phyloP scores from a whole-genome alignment of 2,888 invertebrate genomes.

The Chelonus formosanus region DNA sequence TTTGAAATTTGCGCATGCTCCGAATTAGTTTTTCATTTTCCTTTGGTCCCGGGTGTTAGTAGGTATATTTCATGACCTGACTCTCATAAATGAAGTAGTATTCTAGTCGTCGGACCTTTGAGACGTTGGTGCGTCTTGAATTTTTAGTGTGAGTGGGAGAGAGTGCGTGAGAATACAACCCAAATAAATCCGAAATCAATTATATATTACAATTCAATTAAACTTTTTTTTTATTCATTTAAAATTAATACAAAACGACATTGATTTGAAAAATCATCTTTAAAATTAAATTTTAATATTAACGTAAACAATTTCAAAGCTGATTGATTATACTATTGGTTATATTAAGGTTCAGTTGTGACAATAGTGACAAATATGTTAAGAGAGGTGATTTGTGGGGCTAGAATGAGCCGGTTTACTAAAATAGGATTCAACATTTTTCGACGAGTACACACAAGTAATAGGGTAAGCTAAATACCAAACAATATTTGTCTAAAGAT shows the following conservation, averaged over 20 bases:
- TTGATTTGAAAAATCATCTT: too few relatives aligned
- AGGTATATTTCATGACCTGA: too few relatives aligned
- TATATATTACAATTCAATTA: neutral
- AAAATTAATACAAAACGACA: neutral
- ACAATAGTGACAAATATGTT: slow-evolving; percentile 34
- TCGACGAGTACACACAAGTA: slow-evolving; percentile 48
- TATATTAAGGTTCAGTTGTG: too few relatives aligned
- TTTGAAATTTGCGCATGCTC: slow-evolving; percentile 48
- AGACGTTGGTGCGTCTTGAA: slow-evolving; percentile 43
- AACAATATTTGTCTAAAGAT: slow-evolving; percentile 17
- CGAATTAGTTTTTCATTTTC: slow-evolving; percentile 32
- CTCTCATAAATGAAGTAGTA: slow-evolving; percentile 42
- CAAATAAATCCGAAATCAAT: too few relatives aligned
- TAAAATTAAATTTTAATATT: too few relatives aligned
- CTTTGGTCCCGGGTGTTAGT: neutral
- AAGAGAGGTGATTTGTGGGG: slow-evolving; percentile 39
- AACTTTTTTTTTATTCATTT: neutral
- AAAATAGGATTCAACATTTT: slow-evolving; percentile 45
- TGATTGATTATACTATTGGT: too few relatives aligned
- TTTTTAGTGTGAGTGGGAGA: slow-evolving; percentile 31
- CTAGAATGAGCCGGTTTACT: slow-evolving; percentile 46
- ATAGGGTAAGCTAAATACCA: slow-evolving; percentile 44
- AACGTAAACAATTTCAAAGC: too few relatives aligned
- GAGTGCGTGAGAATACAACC: slow-evolving; percentile 13
- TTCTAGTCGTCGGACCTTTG: slow-evolving; percentile 42